Conservation (phyloP, 2,113 vertebrate genomes). For the Lophius piscatorius region DNA sequence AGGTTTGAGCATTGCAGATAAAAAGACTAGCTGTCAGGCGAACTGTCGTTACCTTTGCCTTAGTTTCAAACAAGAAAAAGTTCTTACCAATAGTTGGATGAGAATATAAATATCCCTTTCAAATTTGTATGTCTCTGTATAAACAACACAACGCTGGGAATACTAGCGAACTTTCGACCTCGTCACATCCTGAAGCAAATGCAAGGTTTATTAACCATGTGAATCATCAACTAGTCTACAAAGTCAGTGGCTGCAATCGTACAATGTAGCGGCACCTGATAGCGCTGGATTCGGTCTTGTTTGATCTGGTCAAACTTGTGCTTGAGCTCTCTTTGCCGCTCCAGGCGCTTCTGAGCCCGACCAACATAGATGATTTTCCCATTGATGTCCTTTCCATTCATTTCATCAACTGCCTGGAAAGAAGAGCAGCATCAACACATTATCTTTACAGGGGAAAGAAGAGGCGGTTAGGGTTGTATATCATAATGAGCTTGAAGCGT, state of each 20-base stretch:
- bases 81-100: not conserved
- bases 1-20: too few species aligned
- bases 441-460: too few species aligned
- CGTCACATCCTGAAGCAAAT: too few species aligned
- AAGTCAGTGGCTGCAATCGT: not conserved
- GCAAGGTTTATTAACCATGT: not conserved
- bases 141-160: too few species aligned
- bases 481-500: too few species aligned
- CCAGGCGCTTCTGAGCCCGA: constrained; percentile 92
- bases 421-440: not conserved
- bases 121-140: too few species aligned
- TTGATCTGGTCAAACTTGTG: constrained; percentile 93
- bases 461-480: too few species aligned
- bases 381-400: constrained; percentile 92
- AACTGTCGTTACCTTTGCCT: too few species aligned
- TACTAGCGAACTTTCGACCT: too few species aligned
- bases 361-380: constrained; percentile 90
- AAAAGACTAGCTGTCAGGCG: too few species aligned
- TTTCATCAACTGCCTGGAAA: constrained; percentile 88
- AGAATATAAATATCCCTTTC: too few species aligned
- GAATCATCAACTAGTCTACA: not conserved
- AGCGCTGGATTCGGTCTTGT: constrained; percentile 90
- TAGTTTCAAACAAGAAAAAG: too few species aligned
- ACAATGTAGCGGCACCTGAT: constrained; percentile 83
- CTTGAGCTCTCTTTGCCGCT: constrained; percentile 93